Evolutionary conservation across 2,797 vertebrate genomes (phyloP), one percentile per base, ranked within the genome.

Genomic region (Glyptemys insculpta): DNA sequence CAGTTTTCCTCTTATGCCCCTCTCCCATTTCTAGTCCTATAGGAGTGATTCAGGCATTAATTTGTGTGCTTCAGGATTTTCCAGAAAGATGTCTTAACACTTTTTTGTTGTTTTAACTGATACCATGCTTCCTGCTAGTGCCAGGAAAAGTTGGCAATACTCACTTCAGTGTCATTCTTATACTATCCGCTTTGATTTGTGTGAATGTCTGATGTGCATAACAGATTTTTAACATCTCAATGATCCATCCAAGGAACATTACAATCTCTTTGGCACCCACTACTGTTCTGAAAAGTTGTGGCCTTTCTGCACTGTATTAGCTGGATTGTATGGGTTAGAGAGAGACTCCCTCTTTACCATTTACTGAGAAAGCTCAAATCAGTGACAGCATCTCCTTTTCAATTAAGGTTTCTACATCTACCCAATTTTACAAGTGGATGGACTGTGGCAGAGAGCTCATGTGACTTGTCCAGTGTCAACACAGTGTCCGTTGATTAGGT

Each of bases 401-500:
- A 50, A 11, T 34, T 62, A 59, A 68, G 41, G 54, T 57, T 87
- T 81, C 34, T 56, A n/a, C 15, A 11, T 59, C 83, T 72, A 52
- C 34, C 53, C 49, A 3, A 37, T 47, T 56, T 83, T 82, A 89
- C 68, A 86, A 34, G n/a, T 50, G 29, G 78, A n/a, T 3, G 7
- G 27, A 9, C 14, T 56, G 49, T 83, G 54, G 41, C 23, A 92
- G 79, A 85, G 83, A 31, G 50, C 88, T 81, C 31, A n/a, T 1
- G 0, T 79, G 79, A 50, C 83, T 96, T 97, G 80, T 90, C 88
- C 86, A 82, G 81, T 86, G 78, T 97, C 92, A 59, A 59, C 2
- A 1, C 11, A n/a, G 11, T 0, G 0, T 14, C 50, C 8, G n/a
- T 68, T n/a, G 62, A 81, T 91, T 79, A 81, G 47, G 47, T 87